Evolutionary conservation across 2,113 vertebrate species (phyloP).

Genomic region (Pseudonaja textilis): DNA sequence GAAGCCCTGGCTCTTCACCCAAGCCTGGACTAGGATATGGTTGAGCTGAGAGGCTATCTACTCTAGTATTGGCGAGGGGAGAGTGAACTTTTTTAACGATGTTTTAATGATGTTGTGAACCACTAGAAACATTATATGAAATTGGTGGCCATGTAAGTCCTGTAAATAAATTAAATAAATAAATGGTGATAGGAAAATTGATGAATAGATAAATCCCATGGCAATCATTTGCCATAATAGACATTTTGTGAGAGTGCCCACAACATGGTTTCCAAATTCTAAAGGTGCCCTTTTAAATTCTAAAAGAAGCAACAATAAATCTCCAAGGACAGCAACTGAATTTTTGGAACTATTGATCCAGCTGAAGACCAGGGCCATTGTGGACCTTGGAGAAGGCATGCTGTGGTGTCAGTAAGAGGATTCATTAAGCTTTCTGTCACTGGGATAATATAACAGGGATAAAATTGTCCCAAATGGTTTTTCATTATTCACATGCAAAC

Average conservation of each 20-base stretch:
- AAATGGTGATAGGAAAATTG: background rate
- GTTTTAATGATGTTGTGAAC: background rate
- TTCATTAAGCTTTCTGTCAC: background rate
- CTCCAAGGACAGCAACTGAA: background rate
- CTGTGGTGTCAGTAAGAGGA: background rate
- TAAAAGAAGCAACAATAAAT: constrained; percentile 27
- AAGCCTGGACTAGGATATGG: background rate
- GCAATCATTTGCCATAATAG: background rate
- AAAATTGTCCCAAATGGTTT: constrained; percentile 5
- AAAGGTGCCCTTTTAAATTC: background rate
- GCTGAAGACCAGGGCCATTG: background rate
- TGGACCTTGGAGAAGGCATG: background rate
- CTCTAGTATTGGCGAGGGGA: background rate
- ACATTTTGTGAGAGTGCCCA: background rate
- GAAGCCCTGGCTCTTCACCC: background rate
- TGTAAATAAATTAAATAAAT: background rate
- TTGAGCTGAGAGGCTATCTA: background rate
- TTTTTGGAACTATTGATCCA: constrained; percentile 36
- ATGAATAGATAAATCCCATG: background rate
- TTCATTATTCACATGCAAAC: background rate
- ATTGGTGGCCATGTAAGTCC: background rate
- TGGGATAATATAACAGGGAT: background rate
- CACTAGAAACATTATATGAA: background rate
- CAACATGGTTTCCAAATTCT: background rate
- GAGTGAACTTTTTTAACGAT: background rate